phyloP scores from a whole-genome alignment of 1,140 invertebrate genomes.

The Aphidius ervi region DNA sequence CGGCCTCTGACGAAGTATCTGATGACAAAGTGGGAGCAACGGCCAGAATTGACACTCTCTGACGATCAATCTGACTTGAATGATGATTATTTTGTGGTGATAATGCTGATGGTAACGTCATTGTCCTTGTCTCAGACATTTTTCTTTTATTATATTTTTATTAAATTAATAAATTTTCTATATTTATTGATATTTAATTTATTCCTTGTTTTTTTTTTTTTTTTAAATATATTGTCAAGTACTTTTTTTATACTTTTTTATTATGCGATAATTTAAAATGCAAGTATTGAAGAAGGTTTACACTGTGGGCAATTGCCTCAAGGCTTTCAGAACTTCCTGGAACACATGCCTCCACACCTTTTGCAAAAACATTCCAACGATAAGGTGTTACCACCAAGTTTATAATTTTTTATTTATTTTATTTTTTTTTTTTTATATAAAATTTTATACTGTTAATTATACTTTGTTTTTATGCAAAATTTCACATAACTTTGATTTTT shows the following conservation, averaged over 20 bases:
- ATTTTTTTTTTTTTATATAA: neutral
- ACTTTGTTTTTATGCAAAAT: neutral
- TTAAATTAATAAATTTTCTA: neutral
- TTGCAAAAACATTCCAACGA: slow-evolving; percentile 21
- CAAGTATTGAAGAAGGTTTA: neutral
- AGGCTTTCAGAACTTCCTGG: slow-evolving; percentile 10
- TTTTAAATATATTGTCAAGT: neutral
- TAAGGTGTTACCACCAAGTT: slow-evolving; percentile 2
- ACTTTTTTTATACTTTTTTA: neutral
- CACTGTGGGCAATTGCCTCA: neutral
- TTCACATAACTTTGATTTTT: neutral
- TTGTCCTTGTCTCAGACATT: slow-evolving; percentile 40
- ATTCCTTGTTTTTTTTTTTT: slow-evolving; percentile 8
- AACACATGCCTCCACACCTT: slow-evolving; percentile 20
- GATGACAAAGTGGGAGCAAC: slow-evolving; percentile 34
- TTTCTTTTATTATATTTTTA: slow-evolving; percentile 2
- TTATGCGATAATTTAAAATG: neutral
- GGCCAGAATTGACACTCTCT: slow-evolving; percentile 44
- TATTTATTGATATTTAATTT: neutral
- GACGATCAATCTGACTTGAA: slow-evolving; percentile 25
- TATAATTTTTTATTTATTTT: neutral
- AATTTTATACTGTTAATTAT: neutral
- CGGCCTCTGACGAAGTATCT: slow-evolving; percentile 30
- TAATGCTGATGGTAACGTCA: slow-evolving; percentile 40
- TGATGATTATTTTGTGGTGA: slow-evolving; percentile 7